Evolutionary conservation across 2,113 vertebrate genomes (phyloP), one percentile per base, ranked within the genome.

Genomic region (Dipodomys ordii): DNA sequence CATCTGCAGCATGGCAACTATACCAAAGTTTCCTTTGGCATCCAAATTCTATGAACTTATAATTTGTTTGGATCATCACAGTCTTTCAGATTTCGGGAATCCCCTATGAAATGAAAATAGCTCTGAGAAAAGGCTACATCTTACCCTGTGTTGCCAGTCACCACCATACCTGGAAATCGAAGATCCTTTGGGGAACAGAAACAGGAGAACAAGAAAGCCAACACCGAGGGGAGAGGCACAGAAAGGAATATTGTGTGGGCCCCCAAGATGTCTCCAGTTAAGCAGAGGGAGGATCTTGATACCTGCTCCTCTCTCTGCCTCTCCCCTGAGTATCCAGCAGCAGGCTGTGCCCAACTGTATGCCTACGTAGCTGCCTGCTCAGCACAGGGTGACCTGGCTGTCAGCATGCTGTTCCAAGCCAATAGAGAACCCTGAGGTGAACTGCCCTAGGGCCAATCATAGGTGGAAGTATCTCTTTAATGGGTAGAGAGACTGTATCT

Each of bases 81-180:
- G 80, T 25, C 60, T 96, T 93, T 92, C 57, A 53, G 53, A 94
- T 83, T 92, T 87, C 72, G 92, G 89, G 87, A 95, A 83, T 92
- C 73, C 69, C 82, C 60, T 95, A 84, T 4, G 15, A 94, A 95
- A 96, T 82, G 39, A 77, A 97, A 96, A 95, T 91, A 96, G 94
- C 82, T 83, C 80, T 89, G 46, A 96, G 81, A 96, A 97, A 96
- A 96, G 64, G 73, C 93, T 94, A 96, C 94, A 90, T 95, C 95
- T 97, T 96, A 97, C 87, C 95, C 96, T 94, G 77, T 62, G 95
- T 94, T 95, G 95, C 77, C 94, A 96, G 94, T 97, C 94, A 96
- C 89, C 95, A 97, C 91, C 97, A 95, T 77, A 96, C 81, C 91
- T 95, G 72, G 81, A 84, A 94, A 92, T 71, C 30, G 84, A 93